These are phyloP conservation scores for Desmophyllum pertusum DNA, from an alignment of 92 coral and sea anemone genomes.

Conservation along the genomic window DNA sequence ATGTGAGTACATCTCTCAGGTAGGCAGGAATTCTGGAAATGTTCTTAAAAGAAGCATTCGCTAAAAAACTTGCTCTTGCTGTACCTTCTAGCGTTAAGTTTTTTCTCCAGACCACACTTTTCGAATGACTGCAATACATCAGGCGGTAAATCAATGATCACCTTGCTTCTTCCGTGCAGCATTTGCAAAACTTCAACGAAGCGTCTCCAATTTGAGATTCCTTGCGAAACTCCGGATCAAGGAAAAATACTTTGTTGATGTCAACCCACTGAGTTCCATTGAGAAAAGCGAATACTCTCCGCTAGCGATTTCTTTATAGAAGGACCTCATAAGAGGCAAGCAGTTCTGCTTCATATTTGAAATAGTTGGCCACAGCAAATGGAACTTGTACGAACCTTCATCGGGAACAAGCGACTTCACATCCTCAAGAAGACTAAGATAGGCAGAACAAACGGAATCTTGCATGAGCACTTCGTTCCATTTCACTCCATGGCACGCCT, in stretches of 20 bases:
- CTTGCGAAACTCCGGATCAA: constrained; percentile 53
- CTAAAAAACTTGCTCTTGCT: constrained; percentile 50
- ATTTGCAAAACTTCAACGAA: constrained; percentile 49
- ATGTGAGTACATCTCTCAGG: constrained; percentile 52
- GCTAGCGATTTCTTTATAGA: constrained; percentile 37
- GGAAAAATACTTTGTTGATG: constrained; percentile 43
- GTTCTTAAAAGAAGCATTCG: constrained; percentile 61
- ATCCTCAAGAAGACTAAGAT: constrained; percentile 56
- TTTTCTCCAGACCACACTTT: constrained; percentile 28
- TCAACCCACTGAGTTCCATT: constrained; percentile 64
- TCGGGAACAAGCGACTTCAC: constrained; percentile 16
- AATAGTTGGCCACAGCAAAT: constrained; percentile 66
- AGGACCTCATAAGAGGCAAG: constrained; percentile 26
- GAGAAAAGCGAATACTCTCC: constrained; percentile 42
- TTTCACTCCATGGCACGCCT: constrained; percentile 46
- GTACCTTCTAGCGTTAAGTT: constrained; percentile 28
- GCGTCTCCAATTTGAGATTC: constrained; percentile 43
- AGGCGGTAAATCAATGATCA: constrained; percentile 65
- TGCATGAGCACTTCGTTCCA: constrained; percentile 69
- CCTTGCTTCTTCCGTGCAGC: background rate
- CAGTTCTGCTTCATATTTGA: constrained; percentile 27
- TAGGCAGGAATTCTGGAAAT: constrained; percentile 16
- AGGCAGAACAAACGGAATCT: constrained; percentile 65
- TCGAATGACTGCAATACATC: constrained; percentile 55
- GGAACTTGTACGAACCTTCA: constrained; percentile 37